Base-by-base conservation (phyloP, 2,113 vertebrate genomes). In the Clinocottus analis region DNA sequence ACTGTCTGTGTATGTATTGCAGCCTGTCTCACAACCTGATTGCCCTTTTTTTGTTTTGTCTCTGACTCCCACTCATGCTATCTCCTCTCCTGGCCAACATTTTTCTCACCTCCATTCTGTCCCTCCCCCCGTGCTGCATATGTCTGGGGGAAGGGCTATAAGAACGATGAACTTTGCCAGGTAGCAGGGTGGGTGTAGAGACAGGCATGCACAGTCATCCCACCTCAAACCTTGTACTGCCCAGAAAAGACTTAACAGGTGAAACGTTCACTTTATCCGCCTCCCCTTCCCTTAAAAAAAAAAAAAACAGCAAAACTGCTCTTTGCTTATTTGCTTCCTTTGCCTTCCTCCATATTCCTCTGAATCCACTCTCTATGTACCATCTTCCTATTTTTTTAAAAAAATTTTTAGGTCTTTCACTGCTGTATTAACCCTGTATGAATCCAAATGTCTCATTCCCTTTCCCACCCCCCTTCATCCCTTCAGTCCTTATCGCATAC, bases 101-200 rank as follows among this genome's bases (percentile, higher is more conserved):
- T 37, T 11, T 33, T 35, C 47, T 75, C 61, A 49, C 43, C 65
- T 59, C 49, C 51, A 16, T 43, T 72, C 51, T 72, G 72, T 51
- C 25, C 67, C 37, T 60, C 47, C 33, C 63, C n/a, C 58, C 45
- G 43, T 13, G 58, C 69, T 77, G 41, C 49, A 7, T 64, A 71
- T 19, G 33, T 79, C 74, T 70, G 67, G 73, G 72, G 56, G 70
- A 2, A 60, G 56, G 23, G 13, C 81, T 80, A 75, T 83, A 72
- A 83, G 85, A 80, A 87, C 82, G 58, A 63, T 55, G 13, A 82
- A n/a, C 63, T 73, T 43, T 62, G 69, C 29, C 61, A 31, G 81
- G 83, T 79, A 56, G 68, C 59, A 13, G 29, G 63, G 69, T 41
- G 35, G 62, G 80, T 43, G 72, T 61, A 43, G 33, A 35, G 49